Evolutionary conservation across 2,797 vertebrate genomes (phyloP).

Genomic region (Falco peregrinus): DNA sequence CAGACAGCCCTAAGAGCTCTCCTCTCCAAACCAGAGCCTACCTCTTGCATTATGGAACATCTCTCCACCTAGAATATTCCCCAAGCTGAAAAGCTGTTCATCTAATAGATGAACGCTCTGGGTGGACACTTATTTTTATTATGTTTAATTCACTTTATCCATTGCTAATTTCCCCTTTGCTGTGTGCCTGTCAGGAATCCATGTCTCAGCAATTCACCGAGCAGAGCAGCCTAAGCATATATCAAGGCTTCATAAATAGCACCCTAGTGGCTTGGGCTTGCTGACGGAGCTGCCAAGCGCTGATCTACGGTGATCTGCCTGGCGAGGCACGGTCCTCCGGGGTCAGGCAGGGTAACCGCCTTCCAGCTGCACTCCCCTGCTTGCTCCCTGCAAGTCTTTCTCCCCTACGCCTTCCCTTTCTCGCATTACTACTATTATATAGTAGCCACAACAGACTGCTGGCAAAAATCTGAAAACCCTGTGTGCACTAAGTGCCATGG

Average conservation of each 20-base stretch:
- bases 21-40: not conserved
- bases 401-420: not conserved
- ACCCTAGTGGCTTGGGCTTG: not conserved
- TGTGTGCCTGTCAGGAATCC: slow-evolving; percentile 2
- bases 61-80: not conserved
- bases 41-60: not conserved
- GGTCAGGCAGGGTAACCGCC: not conserved
- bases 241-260: slow-evolving; percentile 12
- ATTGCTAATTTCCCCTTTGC: slow-evolving; percentile 35
- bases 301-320: not conserved
- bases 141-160: slow-evolving; percentile 50
- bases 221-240: not conserved
- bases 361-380: not conserved
- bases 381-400: not conserved
- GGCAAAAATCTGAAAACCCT: not conserved
- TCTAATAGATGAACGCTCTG: not conserved
- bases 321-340: not conserved
- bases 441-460: not conserved
- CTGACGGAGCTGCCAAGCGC: slow-evolving; percentile 18
- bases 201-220: slow-evolving; percentile 20
- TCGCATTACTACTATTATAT: rapidly evolving
- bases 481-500: not conserved
- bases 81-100: not conserved
- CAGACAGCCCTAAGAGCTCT: not conserved
- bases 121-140: not conserved